Conservation (phyloP, 2,113 vertebrate species). For the Thalassarche chlororhynchos region DNA sequence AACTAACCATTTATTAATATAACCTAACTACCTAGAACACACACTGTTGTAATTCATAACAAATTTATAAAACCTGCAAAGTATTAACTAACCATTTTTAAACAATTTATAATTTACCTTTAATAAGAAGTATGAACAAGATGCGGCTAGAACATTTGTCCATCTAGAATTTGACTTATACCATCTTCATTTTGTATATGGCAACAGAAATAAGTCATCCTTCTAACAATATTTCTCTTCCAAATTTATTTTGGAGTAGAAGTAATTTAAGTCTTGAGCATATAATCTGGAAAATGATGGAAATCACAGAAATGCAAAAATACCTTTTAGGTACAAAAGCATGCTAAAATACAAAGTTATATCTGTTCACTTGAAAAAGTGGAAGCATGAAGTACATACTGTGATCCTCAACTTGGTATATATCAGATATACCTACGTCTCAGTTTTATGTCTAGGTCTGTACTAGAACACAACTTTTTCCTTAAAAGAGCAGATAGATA, state of each 20-base stretch:
- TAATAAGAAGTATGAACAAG: neutral
- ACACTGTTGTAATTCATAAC: neutral
- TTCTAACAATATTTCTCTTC: neutral
- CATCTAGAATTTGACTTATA: neutral
- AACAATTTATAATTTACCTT: neutral
- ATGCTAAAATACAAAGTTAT: neutral
- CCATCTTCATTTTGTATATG: neutral
- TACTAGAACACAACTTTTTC: neutral
- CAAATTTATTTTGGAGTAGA: neutral
- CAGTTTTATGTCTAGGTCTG: neutral
- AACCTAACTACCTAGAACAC: neutral
- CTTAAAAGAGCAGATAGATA: neutral
- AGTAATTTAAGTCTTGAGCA: neutral
- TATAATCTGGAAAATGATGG: neutral
- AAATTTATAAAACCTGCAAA: neutral
- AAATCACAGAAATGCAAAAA: neutral
- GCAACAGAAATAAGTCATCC: neutral
- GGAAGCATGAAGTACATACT: neutral
- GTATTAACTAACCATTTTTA: neutral
- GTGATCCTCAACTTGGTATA: neutral
- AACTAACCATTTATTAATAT: neutral
- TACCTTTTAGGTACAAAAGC: neutral
- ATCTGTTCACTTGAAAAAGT: neutral
- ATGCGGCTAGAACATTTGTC: neutral
- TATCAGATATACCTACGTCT: neutral